phyloP scores from a whole-genome alignment of 2,888 invertebrate species.

The Muscina levida region DNA sequence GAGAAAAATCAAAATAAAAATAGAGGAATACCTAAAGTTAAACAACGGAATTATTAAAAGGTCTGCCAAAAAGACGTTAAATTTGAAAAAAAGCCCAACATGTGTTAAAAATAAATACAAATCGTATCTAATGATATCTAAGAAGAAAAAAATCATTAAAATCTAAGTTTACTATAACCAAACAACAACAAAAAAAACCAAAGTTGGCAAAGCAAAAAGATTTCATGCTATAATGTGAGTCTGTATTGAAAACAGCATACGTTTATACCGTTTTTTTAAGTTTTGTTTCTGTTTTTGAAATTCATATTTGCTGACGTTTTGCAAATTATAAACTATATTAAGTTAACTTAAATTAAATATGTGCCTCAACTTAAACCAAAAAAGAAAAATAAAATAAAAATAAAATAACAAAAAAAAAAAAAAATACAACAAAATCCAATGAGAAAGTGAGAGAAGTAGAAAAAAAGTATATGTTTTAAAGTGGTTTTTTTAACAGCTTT shows the following conservation, averaged over 20 bases:
- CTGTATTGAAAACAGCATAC: slow-evolving; percentile 24
- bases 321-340: slow-evolving; percentile 20
- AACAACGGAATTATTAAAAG: background rate
- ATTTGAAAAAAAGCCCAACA: background rate
- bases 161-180: background rate
- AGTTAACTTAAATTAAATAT: slow-evolving; percentile 10
- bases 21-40: background rate
- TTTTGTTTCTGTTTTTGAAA: slow-evolving; percentile 38
- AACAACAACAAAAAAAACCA: too few relatives aligned
- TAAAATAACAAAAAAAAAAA: slow-evolving; percentile 8
- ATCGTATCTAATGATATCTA: too few relatives aligned
- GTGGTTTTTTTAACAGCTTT: slow-evolving; percentile 24
- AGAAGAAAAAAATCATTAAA: slow-evolving; percentile 29
- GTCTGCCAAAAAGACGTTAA: background rate
- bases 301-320: slow-evolving; percentile 60
- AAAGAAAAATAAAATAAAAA: slow-evolving; percentile 16
- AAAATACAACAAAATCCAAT: slow-evolving; percentile 8
- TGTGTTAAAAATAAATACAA: slow-evolving; percentile 4
- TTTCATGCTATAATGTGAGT: slow-evolving; percentile 34
- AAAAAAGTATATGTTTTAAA: slow-evolving; percentile 7
- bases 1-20: slow-evolving; percentile 1
- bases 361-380: background rate
- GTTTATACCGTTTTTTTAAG: background rate
- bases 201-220: too few relatives aligned
- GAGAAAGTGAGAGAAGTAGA: slow-evolving; percentile 3